Percentiles rank a stretch among this genome's conserved stretches.
phyloP scores from a whole-genome alignment of 2,888 invertebrate genomes.

The Drosophila recens region DNA sequence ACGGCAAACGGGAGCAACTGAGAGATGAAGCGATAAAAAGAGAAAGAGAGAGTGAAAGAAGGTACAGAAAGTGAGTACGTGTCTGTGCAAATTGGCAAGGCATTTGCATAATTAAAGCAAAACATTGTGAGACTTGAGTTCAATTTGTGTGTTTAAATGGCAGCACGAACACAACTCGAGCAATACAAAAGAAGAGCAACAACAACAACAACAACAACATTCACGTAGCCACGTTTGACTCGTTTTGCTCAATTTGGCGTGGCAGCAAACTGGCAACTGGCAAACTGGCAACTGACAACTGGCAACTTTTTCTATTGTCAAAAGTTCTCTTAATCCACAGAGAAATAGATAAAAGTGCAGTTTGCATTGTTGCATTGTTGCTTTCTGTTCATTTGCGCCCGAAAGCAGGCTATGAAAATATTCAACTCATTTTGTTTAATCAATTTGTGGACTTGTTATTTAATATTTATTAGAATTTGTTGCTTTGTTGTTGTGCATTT shows the following conservation, averaged over 20 bases:
- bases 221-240: conserved; percentile 15
- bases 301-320: conserved; percentile 32
- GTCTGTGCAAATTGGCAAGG: conserved; percentile 55
- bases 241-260: conserved; percentile 54
- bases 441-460: conserved; percentile 44
- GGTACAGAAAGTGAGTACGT: conserved; percentile 28
- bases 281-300: conserved; percentile 16
- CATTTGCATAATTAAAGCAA: conserved; percentile 79
- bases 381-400: conserved; percentile 16
- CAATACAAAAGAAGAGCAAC: conserved; percentile 17
- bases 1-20: conserved; percentile 91
- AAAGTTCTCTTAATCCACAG: conserved; percentile 3
- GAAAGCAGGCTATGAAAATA: conserved; percentile 31
- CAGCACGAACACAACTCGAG: conserved; percentile 18
- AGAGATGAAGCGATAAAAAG: neutral
- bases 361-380: conserved; percentile 11
- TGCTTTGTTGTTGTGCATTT: conserved; percentile 3
- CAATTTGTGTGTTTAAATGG: conserved; percentile 60
- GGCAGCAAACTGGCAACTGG: conserved; percentile 22
- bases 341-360: conserved; percentile 7
- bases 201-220: conserved; percentile 32
- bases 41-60: neutral
- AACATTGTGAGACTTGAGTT: conserved; percentile 66
- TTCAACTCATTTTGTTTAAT: conserved; percentile 32
- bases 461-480: conserved; percentile 34